phyloP scores from a whole-genome alignment of 2,113 vertebrate species.

The Gadus chalcogrammus region DNA sequence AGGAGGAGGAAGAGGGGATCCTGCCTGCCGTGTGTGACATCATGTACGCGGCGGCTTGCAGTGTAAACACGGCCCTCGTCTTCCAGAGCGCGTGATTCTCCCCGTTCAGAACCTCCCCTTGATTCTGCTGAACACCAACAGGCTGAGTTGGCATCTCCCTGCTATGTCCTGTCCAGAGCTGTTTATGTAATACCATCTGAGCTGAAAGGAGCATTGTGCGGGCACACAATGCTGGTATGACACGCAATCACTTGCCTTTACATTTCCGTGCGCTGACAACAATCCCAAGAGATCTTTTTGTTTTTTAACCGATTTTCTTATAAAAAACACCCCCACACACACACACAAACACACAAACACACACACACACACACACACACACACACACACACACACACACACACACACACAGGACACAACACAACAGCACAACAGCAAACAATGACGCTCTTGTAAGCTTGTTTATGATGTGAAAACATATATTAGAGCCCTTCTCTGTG shows the following conservation, averaged over 20 bases:
- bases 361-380: too few species aligned
- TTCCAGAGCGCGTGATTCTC: constrained; percentile 52
- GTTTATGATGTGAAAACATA: too few species aligned
- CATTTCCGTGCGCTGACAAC: constrained; percentile 49
- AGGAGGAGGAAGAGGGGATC: too few species aligned
- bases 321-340: too few species aligned
- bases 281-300: not conserved
- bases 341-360: too few species aligned
- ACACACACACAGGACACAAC: too few species aligned
- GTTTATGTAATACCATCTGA: constrained; percentile 57
- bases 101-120: constrained; percentile 44
- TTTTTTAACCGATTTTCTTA: too few species aligned
- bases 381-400: too few species aligned
- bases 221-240: constrained; percentile 52
- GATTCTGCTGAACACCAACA: constrained; percentile 58
- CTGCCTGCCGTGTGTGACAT: constrained; percentile 1
- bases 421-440: too few species aligned
- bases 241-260: constrained; percentile 39
- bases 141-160: constrained; percentile 50
- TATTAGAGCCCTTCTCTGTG: not conserved
- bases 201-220: constrained; percentile 57
- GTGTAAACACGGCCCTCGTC: constrained; percentile 33
- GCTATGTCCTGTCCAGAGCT: constrained; percentile 42
- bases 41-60: constrained; percentile 24
- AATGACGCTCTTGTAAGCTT: too few species aligned